Percentiles rank a stretch among this genome's conserved stretches.
phyloP scores from a whole-genome alignment of 2,113 vertebrate species.

The Paramormyrops kingsleyae region DNA sequence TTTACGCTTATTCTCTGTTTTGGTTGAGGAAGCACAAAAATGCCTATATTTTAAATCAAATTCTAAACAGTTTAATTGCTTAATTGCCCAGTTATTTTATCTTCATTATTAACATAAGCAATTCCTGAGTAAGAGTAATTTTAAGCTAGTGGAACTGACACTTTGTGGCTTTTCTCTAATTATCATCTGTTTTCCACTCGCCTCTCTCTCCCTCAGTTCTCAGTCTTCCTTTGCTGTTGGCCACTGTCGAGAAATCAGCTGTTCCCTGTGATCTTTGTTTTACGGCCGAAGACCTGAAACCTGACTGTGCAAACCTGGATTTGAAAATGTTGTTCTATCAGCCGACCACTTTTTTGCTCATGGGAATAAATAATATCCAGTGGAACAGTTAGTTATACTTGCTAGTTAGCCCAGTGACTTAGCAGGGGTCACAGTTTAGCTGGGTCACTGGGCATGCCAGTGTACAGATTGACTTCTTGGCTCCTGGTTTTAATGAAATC shows the following conservation, averaged over 20 bases:
- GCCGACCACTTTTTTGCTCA: not conserved
- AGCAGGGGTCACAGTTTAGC: not conserved
- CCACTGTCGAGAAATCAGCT: not conserved
- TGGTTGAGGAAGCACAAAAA: conserved; percentile 49
- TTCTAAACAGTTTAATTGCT: conserved; percentile 79
- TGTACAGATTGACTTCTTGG: not conserved
- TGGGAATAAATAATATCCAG: not conserved
- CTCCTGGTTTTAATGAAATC: not conserved
- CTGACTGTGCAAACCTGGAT: no score
- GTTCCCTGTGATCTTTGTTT: not conserved
- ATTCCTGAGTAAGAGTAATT: conserved; percentile 67
- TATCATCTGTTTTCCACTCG: conserved; percentile 48
- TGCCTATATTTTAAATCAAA: conserved; percentile 61
- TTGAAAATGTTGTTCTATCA: not conserved
- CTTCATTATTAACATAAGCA: conserved; percentile 77
- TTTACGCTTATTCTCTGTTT: conserved; percentile 19
- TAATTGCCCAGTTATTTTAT: conserved; percentile 79
- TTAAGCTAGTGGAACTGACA: conserved; percentile 78
- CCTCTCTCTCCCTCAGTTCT: not conserved
- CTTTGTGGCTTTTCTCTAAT: conserved; percentile 54
- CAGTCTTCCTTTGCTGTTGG: not conserved
- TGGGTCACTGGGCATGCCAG: not conserved
- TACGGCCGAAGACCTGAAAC: not conserved
- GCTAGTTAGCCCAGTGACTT: not conserved
- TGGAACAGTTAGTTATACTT: not conserved